Evolutionary conservation across 2,797 vertebrate species (phyloP), one percentile per base, ranked within the genome.

Genomic region (Dendrocincla fuliginosa): DNA sequence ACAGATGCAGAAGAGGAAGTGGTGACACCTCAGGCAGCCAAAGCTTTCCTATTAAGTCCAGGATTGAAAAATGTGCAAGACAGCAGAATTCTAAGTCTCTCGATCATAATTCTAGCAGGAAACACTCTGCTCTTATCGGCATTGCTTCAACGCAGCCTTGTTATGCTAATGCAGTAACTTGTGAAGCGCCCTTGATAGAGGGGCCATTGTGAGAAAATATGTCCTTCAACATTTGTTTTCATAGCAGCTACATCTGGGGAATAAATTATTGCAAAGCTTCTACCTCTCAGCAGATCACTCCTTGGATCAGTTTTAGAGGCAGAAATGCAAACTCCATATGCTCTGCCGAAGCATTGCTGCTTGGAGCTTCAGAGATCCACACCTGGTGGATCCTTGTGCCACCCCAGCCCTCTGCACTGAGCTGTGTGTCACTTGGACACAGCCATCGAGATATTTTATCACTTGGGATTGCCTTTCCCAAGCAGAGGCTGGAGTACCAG

Each of bases 91-190:
- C 1, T 61, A 94, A 96, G 25, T 92, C 73, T 47, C 57, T 69
- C 4, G 8, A 92, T 91, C 87, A 59, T 80, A 93, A 88, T 80
- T 96, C 88, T 47, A 89, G 76, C 90, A 93, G 94, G 90, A 95
- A 95, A 96, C 39, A 64, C 56, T 80, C 84, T 20, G 35, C 57
- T 91, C 75, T 87, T 93, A 95, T 63, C 84, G 4, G 92, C 81
- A 46, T 7, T 80, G 74, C 81, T 94, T 84, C 60, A 86, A 96
- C 33, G 61, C 65, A 67, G 63, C 91, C 76, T 91, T 94, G 76
- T 80, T 84, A 95, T 24, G 84, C 91, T 95, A 96, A 96, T 96
- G 75, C 73, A 65, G 63, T 32, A 44, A 76, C 80, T 67, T n/a
- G 22, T 5, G 8, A 89, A 71, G 76, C 6, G 0, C 75, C 79